phyloP scores from a whole-genome alignment of 2,797 vertebrate species.

The Pygocentrus nattereri region DNA sequence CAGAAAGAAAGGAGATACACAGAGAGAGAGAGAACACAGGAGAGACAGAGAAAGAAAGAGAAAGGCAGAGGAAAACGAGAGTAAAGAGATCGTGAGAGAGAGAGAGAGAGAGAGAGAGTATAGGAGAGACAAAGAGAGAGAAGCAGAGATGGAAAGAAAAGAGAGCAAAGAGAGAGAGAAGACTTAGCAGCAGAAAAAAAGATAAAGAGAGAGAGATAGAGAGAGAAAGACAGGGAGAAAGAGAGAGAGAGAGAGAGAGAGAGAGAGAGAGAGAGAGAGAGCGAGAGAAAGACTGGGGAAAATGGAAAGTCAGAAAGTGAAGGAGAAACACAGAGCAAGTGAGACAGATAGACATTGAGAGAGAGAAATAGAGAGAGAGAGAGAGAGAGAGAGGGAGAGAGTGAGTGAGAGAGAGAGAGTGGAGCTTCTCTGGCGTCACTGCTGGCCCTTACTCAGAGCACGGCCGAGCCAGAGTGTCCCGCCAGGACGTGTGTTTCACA shows the following conservation, averaged over 20 bases:
- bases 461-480: constrained; percentile 48
- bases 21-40: neutral
- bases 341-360: neutral
- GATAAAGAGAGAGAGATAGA: neutral
- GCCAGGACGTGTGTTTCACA: constrained; percentile 60
- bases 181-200: neutral
- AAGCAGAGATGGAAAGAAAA: neutral
- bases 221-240: neutral
- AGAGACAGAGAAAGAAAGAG: constrained; percentile 3
- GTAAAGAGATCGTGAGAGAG: neutral
- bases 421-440: constrained; percentile 36
- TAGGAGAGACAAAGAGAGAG: neutral
- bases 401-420: neutral
- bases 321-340: neutral
- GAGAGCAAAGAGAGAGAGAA: neutral
- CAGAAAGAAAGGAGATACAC: neutral
- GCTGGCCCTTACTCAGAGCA: constrained; percentile 47
- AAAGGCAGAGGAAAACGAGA: neutral
- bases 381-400: neutral
- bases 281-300: neutral
- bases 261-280: neutral
- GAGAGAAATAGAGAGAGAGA: neutral
- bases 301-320: neutral
- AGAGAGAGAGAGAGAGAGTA: neutral
- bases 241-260: neutral